A percentile compares a stretch with the other conserved stretches of the same genome.
These are phyloP conservation scores for Halcyon leucocephala DNA, from an alignment of 2,797 vertebrate species.

Conservation along the genomic window DNA sequence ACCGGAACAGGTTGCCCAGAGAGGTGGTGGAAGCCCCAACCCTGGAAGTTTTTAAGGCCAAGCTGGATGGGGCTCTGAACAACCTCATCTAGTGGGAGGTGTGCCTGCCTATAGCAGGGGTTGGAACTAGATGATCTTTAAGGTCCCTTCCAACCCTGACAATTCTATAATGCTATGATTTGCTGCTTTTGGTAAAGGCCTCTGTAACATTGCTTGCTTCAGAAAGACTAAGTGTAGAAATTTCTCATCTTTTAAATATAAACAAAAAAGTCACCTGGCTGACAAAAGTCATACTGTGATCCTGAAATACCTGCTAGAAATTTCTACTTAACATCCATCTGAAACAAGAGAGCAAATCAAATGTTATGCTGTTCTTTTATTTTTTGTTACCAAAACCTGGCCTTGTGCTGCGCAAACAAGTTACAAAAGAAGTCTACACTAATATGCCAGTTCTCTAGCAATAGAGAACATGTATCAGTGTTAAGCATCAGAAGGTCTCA, in stretches of 20 bases:
- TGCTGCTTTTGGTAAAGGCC: not conserved
- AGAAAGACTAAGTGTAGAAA: not conserved
- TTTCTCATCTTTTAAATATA: not conserved
- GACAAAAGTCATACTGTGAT: not conserved
- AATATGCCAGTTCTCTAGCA: not conserved
- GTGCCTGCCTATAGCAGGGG: no score
- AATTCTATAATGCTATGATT: not conserved
- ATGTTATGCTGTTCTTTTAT: not conserved
- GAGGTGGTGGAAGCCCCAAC: no score
- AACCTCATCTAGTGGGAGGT: no score
- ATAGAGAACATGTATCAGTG: accelerated
- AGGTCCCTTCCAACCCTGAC: no score
- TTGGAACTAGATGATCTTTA: no score
- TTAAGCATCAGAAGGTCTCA: not conserved
- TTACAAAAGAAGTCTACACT: not conserved
- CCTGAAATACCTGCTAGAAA: not conserved
- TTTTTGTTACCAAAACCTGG: not conserved
- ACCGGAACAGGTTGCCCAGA: no score
- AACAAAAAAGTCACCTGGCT: not conserved
- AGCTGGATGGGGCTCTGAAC: no score
- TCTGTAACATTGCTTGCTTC: not conserved
- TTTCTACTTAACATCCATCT: not conserved
- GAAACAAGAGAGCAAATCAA: not conserved
- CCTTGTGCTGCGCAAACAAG: not conserved
- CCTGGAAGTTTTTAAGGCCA: no score